Percentiles rank a stretch among this genome's conserved stretches.
Evolutionary conservation across 2,888 invertebrate species (phyloP).

Genomic region (Zeuzera pyrina): DNA sequence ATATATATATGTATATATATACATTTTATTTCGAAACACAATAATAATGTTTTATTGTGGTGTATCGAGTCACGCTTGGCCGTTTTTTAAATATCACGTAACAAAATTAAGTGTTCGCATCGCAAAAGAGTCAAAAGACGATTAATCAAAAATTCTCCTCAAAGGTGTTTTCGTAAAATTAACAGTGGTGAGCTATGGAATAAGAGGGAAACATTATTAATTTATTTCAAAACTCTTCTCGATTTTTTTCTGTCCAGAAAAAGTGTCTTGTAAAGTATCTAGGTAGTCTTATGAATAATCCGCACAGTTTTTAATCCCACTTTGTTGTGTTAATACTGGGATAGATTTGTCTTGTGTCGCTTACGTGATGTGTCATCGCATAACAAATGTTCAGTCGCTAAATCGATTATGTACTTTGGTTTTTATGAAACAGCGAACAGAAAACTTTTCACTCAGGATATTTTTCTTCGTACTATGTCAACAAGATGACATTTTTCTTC

Average conservation of each 20-base stretch:
- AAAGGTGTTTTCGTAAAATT: slow-evolving; percentile 7
- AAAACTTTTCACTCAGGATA: slow-evolving; percentile 4
- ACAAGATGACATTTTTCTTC: no score
- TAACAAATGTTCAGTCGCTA: slow-evolving; percentile 15
- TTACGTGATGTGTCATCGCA: slow-evolving; percentile 19
- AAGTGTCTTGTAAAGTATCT: no score
- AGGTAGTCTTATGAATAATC: no score
- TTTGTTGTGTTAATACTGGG: neutral
- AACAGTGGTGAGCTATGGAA: slow-evolving; percentile 2
- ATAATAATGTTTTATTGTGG: no score
- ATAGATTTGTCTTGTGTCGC: slow-evolving; percentile 10
- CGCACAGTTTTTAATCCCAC: no score
- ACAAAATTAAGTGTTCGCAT: slow-evolving; percentile 1
- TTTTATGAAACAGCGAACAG: slow-evolving; percentile 12
- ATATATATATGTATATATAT: no score
- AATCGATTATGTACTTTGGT: slow-evolving; percentile 14
- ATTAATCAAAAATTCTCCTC: slow-evolving; percentile 7
- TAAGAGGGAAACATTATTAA: slow-evolving; percentile 1
- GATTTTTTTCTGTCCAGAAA: slow-evolving; percentile 2
- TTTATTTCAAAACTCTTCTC: slow-evolving; percentile 4
- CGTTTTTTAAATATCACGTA: neutral
- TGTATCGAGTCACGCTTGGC: no score
- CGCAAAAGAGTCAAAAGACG: slow-evolving; percentile 5
- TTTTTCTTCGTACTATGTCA: slow-evolving; percentile 7
- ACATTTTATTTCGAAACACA: no score